Evolutionary conservation across 2,888 invertebrate species (phyloP).

Genomic region (Pristionchus entomophagus): DNA sequence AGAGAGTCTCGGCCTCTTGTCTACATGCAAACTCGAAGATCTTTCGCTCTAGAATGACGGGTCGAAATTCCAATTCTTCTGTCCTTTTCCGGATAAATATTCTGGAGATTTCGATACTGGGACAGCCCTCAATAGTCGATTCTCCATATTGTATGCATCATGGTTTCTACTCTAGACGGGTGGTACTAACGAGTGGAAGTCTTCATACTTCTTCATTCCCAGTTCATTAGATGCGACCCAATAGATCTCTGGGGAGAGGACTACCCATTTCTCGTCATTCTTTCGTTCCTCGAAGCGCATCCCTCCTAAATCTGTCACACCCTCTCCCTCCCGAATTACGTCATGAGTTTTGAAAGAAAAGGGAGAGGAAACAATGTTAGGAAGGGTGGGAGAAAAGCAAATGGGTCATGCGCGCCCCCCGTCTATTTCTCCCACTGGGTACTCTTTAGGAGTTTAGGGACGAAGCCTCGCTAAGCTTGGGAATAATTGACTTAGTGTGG

Average conservation of each 20-base stretch:
- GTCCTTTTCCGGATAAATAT: too few relatives aligned
- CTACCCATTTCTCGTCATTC: not conserved
- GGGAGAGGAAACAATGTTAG: slow-evolving; percentile 18
- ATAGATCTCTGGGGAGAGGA: slow-evolving; percentile 8
- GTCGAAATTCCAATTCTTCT: too few relatives aligned
- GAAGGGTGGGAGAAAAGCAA: not conserved
- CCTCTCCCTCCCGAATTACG: not conserved
- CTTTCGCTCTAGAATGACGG: too few relatives aligned
- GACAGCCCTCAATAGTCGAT: too few relatives aligned
- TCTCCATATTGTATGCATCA: too few relatives aligned
- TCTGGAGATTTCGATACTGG: too few relatives aligned
- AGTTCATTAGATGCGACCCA: not conserved
- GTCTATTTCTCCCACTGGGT: slow-evolving; percentile 7
- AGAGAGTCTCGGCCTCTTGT: too few relatives aligned
- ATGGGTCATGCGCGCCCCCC: not conserved
- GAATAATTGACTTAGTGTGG: not conserved
- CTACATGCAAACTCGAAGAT: too few relatives aligned
- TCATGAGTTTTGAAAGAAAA: slow-evolving; percentile 8
- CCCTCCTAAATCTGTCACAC: slow-evolving; percentile 10
- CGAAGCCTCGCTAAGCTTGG: not conserved
- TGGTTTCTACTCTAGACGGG: too few relatives aligned
- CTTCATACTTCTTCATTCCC: too few relatives aligned
- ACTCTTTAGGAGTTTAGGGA: too few relatives aligned
- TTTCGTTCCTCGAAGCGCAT: not conserved
- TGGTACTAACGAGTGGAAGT: too few relatives aligned